phyloP scores from a whole-genome alignment of 2,797 vertebrate genomes.

The Podarcis lilfordi region DNA sequence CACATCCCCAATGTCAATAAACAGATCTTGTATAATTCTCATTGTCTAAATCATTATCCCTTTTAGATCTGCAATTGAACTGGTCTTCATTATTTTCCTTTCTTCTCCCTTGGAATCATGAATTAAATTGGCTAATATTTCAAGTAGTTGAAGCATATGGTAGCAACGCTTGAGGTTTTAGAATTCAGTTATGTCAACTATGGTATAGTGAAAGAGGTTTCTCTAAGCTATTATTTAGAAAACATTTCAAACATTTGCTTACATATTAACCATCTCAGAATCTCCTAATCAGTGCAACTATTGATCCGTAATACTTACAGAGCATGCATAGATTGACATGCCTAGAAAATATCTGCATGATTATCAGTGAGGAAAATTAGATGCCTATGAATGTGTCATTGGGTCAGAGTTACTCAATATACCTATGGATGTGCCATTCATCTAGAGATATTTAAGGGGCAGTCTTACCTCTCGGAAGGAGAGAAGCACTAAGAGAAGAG shows the following conservation, averaged over 20 bases:
- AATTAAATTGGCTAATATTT: conserved; percentile 32
- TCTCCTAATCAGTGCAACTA: not conserved
- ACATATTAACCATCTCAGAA: not conserved
- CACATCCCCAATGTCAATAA: conserved; percentile 6
- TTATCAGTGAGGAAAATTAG: not conserved
- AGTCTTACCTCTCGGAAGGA: too few species aligned
- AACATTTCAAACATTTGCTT: conserved; percentile 1
- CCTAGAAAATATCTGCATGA: not conserved
- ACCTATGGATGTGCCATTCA: not conserved
- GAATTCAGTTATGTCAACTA: conserved; percentile 1
- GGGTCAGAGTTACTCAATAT: not conserved
- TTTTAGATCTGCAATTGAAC: conserved; percentile 28
- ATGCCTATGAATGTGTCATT: not conserved
- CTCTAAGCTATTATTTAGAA: not conserved
- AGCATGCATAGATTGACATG: not conserved
- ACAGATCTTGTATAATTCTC: conserved; percentile 47
- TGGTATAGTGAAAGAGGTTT: not conserved
- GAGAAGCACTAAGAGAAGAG: too few species aligned
- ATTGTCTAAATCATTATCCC: conserved; percentile 22
- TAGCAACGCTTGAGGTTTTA: conserved; percentile 3
- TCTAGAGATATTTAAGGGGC: not conserved
- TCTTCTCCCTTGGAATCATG: conserved; percentile 28
- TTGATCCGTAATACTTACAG: not conserved
- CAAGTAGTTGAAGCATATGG: conserved; percentile 18
- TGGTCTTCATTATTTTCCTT: conserved; percentile 33